Base-by-base conservation (phyloP, 2,888 invertebrate genomes). In the Tryphoninae sp. region DNA sequence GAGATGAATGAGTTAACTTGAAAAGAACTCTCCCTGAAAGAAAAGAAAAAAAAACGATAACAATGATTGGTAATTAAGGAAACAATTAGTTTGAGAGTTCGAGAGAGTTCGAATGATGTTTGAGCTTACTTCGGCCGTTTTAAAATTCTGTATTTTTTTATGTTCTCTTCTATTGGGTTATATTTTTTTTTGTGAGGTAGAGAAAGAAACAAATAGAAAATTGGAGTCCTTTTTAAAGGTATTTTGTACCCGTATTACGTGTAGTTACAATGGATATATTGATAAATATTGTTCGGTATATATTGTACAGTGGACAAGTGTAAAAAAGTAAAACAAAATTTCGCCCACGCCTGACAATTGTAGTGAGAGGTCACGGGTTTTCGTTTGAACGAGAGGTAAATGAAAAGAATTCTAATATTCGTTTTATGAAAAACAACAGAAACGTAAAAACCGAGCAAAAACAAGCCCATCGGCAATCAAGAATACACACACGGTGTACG, bases 131-230 rank as follows among this genome's bases (percentile, higher is more conserved):
- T 74, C 76, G 69, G 71, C 71, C 49, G 58, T 78, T 75, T 82
- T 75, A 69, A 62, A 75, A 55, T 55, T 82, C 75, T 82, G 72
- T 26, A 26, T 75, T 77, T 81, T 81, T 81, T 81, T 78, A 75
- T 65, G 71, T n/a, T 51, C 51, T 51, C 51, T 13, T 51, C 13
- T 51, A 51, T 51, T 6, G 16, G 51, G n/a, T 45, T 45, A 51
- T 45, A 51, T 53, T 45, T 64, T 22, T 45, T 58, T 19, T 16
- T 53, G 11, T 2, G 58, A 16, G 4, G 55, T 23, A 19, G 42
- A 33, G 22, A 42, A 58, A 65, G 22, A 61, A 19, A n/a, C 51
- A 13, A 53, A 16, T 22, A 26, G 16, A 61, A 61, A 22, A 45
- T 13, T 23, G 23, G n/a, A 16, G 19, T 53, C 7, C 42, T 68